Conservation (phyloP, 2,113 vertebrate genomes). For the Macquaria ambigua region DNA sequence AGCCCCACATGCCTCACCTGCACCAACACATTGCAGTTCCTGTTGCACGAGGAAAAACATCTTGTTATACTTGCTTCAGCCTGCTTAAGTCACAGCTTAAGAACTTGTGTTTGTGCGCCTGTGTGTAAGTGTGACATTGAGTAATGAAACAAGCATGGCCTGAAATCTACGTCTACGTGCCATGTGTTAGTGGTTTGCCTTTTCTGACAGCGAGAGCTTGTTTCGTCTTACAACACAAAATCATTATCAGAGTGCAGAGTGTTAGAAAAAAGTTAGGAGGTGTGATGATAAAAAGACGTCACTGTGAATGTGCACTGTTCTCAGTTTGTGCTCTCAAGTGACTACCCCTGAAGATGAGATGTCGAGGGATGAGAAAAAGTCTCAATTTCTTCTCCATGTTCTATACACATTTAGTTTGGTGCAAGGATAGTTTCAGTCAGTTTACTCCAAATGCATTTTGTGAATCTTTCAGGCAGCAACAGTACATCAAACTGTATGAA, state of each 20-base stretch:
- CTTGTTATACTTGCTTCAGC: constrained; percentile 61
- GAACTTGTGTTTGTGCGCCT: background rate
- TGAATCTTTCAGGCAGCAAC: background rate
- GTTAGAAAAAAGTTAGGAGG: background rate
- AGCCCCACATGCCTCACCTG: constrained; percentile 41
- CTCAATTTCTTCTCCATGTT: background rate
- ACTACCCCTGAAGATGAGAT: background rate
- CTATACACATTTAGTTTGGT: background rate
- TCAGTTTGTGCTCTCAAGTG: background rate
- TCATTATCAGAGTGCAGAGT: background rate
- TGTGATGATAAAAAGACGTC: background rate
- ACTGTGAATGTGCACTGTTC: background rate
- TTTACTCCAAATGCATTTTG: background rate
- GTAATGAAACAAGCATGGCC: constrained; percentile 21
- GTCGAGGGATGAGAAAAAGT: background rate
- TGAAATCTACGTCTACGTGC: background rate
- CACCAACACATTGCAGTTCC: constrained; percentile 40
- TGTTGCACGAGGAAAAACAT: constrained; percentile 38
- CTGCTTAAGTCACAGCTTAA: constrained; percentile 32
- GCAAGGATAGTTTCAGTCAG: background rate
- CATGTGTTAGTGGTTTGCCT: background rate
- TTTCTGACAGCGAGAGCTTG: background rate
- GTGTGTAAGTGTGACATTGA: constrained; percentile 40
- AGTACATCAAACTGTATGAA: background rate
- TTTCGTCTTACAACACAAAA: background rate